These are phyloP conservation scores for Lepidothrix coronata DNA, from an alignment of 2,113 vertebrate genomes.

Conservation along the genomic window DNA sequence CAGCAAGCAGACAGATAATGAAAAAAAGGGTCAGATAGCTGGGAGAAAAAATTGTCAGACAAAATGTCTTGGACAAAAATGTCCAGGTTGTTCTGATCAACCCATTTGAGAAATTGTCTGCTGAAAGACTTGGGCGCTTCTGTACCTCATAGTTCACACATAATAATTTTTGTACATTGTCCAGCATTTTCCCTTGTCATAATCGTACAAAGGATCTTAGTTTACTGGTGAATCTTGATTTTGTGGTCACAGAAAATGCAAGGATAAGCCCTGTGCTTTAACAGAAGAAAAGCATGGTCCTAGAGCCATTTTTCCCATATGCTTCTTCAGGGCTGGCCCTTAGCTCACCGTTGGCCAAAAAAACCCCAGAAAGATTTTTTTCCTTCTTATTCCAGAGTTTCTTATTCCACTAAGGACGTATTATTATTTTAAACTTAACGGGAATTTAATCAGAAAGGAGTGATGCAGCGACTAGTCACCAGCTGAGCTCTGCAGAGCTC, in stretches of 20 bases:
- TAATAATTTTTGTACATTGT: neutral
- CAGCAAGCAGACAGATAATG: neutral
- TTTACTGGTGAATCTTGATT: neutral
- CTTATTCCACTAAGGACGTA: neutral
- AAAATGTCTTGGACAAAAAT: neutral
- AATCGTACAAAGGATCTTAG: neutral
- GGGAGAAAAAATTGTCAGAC: neutral
- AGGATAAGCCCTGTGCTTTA: neutral
- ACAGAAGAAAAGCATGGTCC: neutral
- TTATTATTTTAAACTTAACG: slow-evolving; percentile 39
- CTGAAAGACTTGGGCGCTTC: slow-evolving; percentile 39
- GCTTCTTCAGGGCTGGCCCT: neutral
- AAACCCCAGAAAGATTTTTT: neutral
- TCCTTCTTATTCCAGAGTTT: slow-evolving; percentile 23
- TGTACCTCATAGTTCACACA: neutral
- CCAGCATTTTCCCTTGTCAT: neutral
- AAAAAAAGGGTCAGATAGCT: neutral
- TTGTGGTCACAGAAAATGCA: neutral
- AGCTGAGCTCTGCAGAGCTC: slow-evolving; percentile 35
- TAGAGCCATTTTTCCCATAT: neutral
- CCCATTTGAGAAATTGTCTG: neutral
- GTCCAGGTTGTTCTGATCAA: slow-evolving; percentile 37
- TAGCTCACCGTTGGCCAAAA: neutral
- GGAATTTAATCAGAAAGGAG: slow-evolving; percentile 59
- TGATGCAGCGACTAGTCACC: slow-evolving; percentile 34